phyloP scores from a whole-genome alignment of 2,797 vertebrate species.

The Garrulus glandarius region DNA sequence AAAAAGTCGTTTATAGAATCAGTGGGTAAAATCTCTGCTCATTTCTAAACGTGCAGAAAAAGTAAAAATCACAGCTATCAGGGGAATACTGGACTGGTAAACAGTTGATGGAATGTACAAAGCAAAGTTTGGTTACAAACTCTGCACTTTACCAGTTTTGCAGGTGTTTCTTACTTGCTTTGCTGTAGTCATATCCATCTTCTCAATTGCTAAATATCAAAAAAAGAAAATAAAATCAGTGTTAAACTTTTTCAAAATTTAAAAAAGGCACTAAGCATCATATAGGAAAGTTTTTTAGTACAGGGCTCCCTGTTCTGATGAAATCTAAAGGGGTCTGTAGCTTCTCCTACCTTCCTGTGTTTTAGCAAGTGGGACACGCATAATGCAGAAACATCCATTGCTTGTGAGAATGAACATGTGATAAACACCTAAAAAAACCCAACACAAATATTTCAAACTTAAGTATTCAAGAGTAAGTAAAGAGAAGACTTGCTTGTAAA shows the following conservation, averaged over 20 bases:
- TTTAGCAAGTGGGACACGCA: conserved; percentile 84
- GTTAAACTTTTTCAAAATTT: not conserved
- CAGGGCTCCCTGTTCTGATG: not conserved
- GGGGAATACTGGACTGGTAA: not conserved
- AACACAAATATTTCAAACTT: not conserved
- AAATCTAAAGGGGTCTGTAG: not conserved
- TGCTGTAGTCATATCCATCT: conserved; percentile 78
- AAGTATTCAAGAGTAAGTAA: not conserved
- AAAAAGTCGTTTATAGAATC: not conserved
- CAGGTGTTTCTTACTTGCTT: conserved; percentile 78
- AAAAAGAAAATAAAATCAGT: not conserved
- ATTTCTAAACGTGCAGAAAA: not conserved
- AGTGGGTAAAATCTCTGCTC: not conserved
- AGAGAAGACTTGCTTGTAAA: not conserved
- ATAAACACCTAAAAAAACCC: conserved; percentile 78
- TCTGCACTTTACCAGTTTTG: not conserved
- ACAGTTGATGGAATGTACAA: rapidly evolving
- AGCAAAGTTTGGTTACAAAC: not conserved
- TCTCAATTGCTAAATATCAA: conserved; percentile 79
- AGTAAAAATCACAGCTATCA: not conserved
- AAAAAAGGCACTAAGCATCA: not conserved
- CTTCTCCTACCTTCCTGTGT: conserved; percentile 83
- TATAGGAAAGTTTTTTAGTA: not conserved
- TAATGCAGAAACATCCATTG: conserved; percentile 87
- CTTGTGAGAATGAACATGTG: conserved; percentile 85